Base-by-base conservation (phyloP, 2,888 invertebrate species). In the Mythimna ferrago region DNA sequence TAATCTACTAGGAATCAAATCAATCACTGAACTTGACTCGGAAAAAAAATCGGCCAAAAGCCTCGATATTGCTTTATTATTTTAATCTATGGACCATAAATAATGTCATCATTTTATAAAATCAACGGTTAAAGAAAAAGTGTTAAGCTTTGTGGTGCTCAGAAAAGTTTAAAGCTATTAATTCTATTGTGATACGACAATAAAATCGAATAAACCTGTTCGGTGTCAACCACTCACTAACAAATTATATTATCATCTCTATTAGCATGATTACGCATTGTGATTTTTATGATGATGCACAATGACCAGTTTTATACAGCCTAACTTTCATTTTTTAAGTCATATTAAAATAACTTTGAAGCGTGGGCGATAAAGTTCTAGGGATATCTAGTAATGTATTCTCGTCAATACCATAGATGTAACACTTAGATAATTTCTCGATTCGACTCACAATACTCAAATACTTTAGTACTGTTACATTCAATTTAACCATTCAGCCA, bases 341-440 rank as follows among this genome's bases (percentile, higher is more conserved):
- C 51, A 65, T n/a, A 53, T 60, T 53, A 44, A 66, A 70, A 67
- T 62, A 76, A 51, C 44, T 61, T 48, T 14, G 32, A 63, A 71
- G 58, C 68, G 65, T 76, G 51, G 71, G 67, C 57, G 79, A 44
- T 69, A 61, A 73, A 71, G 68, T 76, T 54, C 60, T 63, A 68
- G 78, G 73, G 73, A 78, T 74, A 82, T 75, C 81, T 65, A 65
- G 53, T 66, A 66, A 80, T 70, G 73, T 67, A 75, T 76, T 80
- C 73, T 57, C 72, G 68, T 79, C 82, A 72, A 51, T 71, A 56
- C 70, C 57, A 71, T 11, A 53, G 86, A 85, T 86, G 85, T 86
- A 86, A 83, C 78, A 86, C 80, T 71, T 78, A 83, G 85, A 86
- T 86, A 80, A 80, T 68, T 70, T 66, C 69, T 63, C 62, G 54